Base-by-base conservation (phyloP, 2,797 vertebrate genomes). In the Hoplostethus atlanticus region DNA sequence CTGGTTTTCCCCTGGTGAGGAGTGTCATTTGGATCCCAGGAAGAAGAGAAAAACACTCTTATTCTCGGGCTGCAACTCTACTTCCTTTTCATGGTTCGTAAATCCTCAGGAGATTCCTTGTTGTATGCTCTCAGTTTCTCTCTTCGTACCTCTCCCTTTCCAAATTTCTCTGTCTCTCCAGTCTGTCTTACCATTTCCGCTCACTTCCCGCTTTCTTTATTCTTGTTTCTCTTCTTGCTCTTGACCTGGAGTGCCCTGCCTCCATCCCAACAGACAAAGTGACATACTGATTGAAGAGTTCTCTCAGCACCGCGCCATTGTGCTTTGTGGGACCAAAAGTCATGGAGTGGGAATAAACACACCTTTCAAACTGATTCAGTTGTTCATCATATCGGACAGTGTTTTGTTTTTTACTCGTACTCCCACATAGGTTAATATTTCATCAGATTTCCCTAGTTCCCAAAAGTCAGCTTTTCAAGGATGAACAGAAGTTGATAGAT, bases 221-320 rank as follows among this genome's bases (percentile, higher is more conserved):
- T 58, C 58, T n/a, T 51, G 11, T 5, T 28, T 64, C 12, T 58
- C 13, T 64, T 40, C 50, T n/a, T 71, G 12, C 28, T 71, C n/a
- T 36, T 53, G 59, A 73, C 73, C 56, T 54, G 51, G 40, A 28
- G 28, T 50, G 53, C 15, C 68, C 60, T n/a, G 13, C 12, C 9
- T 67, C 56, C n/a, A 42, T 68, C 40, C 61, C 40, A 6, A 28
- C 56, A 66, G 65, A 66, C 70, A 31, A 40, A 13, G 61, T 66
- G 74, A 50, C 79, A 55, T 58, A n/a, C 66, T 63, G 74, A 77
- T 73, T 36, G 57, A 73, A 44, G 64, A 68, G 55, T 51, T 68
- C 57, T 64, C 48, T 67, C 60, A 8, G 50, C 31, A 62, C 21
- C 21, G 42, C 38, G n/a, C 66, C 67, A 52, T 78, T 77, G 63